Base-by-base conservation (phyloP, 2,113 vertebrate genomes). In the Aptenodytes forsteri region DNA sequence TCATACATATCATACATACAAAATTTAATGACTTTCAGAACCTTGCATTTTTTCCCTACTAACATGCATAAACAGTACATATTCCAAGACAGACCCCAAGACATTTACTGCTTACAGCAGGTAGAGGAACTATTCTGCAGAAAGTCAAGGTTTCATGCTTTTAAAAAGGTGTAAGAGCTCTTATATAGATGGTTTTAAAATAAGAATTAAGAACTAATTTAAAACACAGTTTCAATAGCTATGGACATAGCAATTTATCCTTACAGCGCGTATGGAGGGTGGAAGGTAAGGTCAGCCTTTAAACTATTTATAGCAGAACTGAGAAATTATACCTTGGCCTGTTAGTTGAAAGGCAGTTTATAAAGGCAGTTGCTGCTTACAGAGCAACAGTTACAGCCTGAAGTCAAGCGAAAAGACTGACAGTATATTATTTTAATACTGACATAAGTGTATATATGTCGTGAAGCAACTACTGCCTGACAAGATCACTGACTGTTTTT, bases 151-250 rank as follows among this genome's bases (percentile, higher is more conserved):
- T 38, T 71, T 81, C 32, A 6, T 3, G 54, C 36, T 79, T 83
- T 83, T 54, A 13, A 27, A 84, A 65, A 79, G 25, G 22, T n/a
- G 10, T 10, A 55, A 79, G 36, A 78, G 16, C 22, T 59, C 15
- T 16, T 61, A 18, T 7, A 84, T 6, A 71, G 47, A 56, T 21
- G 36, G 47, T 58, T 82, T 96, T 44, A 91, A 97, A 97, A 95
- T 58, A 83, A 96, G 90, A 96, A 93, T 84, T 21, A 66, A 87
- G 26, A 40, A 34, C 40, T 91, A 75, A 95, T 97, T 94, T 84
- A 75, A 94, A 92, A 82, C 55, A 70, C 20, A 56, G 50, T 59
- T 15, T 34, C 79, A 90, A 66, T 49, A 8, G 30, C 87, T 46
- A 4, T 59, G 46, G 55, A 36, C 10, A 3, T 3, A 47, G 64